Evolutionary conservation across 2,797 vertebrate genomes (phyloP).

Genomic region (Prionace glauca): DNA sequence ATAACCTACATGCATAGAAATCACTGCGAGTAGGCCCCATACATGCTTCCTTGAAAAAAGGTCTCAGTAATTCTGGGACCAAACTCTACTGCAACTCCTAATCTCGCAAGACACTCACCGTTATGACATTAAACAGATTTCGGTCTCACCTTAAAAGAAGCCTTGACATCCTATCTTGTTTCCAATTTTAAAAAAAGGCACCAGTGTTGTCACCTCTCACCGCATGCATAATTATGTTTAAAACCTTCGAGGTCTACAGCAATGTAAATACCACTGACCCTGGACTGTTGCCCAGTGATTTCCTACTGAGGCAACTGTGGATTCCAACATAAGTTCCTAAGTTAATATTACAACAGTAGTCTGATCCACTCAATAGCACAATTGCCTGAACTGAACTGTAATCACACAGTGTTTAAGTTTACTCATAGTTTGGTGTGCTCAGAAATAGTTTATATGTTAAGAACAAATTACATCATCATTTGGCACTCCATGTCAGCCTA

Average conservation of each 20-base stretch:
- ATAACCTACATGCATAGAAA: background rate
- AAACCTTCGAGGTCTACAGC: background rate
- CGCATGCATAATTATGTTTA: slow-evolving; percentile 19
- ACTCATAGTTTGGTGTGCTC: too few relatives aligned
- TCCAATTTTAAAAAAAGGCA: background rate
- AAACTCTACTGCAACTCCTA: background rate
- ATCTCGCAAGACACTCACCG: background rate
- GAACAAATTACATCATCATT: background rate
- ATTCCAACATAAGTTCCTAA: background rate
- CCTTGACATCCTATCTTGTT: slow-evolving; percentile 7
- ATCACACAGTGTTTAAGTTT: background rate
- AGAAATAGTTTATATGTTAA: background rate
- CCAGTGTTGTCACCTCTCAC: background rate
- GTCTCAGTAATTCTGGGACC: background rate
- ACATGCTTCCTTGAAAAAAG: background rate
- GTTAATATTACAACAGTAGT: background rate
- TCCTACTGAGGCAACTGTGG: background rate
- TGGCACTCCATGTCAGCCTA: background rate
- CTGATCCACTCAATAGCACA: background rate
- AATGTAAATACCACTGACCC: slow-evolving; percentile 24
- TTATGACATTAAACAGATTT: background rate
- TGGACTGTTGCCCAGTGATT: slow-evolving; percentile 8
- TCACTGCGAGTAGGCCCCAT: background rate
- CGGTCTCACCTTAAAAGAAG: background rate
- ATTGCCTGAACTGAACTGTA: background rate